Evolutionary conservation across 2,113 vertebrate species (phyloP).

Genomic region (Chauna torquata): DNA sequence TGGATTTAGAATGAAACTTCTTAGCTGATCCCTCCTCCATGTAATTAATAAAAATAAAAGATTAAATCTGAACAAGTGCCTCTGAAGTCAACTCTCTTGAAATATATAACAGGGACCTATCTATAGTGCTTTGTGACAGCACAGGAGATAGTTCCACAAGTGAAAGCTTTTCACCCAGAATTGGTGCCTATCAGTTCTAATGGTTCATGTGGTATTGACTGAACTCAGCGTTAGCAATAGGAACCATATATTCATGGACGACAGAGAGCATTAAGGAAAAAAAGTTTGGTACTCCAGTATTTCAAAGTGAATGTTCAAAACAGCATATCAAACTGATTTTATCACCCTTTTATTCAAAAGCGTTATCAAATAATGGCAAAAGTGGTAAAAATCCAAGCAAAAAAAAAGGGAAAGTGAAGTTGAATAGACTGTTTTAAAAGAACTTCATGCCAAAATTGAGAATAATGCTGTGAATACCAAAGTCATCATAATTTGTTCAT

Average conservation of each 20-base stretch:
- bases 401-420: not conserved
- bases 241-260: not conserved
- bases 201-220: not conserved
- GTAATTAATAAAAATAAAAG: not conserved
- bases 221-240: not conserved
- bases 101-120: not conserved
- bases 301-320: not conserved
- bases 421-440: not conserved
- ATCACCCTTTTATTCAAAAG: not conserved
- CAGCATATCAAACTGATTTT: not conserved
- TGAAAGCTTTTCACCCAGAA: not conserved
- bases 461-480: too few species aligned
- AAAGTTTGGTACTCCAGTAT: not conserved
- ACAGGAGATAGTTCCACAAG: not conserved
- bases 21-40: not conserved
- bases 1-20: not conserved
- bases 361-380: not conserved
- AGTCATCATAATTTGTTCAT: too few species aligned
- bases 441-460: too few species aligned
- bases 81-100: not conserved
- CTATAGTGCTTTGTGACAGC: not conserved
- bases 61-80: not conserved
- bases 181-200: not conserved
- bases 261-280: not conserved
- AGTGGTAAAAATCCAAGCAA: not conserved